A percentile compares a stretch with the other conserved stretches of the same genome.
These are phyloP conservation scores for Desoria tigrina DNA, from an alignment of 2,888 invertebrate species.

Conservation along the genomic window DNA sequence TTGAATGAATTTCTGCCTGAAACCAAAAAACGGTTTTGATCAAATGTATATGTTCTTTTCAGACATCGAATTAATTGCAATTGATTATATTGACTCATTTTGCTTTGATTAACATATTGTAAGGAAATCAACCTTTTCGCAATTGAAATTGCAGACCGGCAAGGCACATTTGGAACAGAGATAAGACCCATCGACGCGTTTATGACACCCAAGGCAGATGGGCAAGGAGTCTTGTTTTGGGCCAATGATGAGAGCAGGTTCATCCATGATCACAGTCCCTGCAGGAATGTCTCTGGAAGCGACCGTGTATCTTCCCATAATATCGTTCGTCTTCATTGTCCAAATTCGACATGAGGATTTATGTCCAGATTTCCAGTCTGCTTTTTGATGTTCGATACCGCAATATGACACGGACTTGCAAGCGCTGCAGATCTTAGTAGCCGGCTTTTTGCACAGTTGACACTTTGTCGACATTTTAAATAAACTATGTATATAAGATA, in stretches of 20 bases:
- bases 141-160: slow-evolving; percentile 50
- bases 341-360: slow-evolving; percentile 67
- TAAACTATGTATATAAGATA: too few species aligned
- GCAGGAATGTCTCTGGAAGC: slow-evolving; percentile 50
- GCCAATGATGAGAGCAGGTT: slow-evolving; percentile 48
- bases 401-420: slow-evolving; percentile 75
- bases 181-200: slow-evolving; percentile 36
- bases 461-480: slow-evolving; percentile 59
- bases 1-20: slow-evolving; percentile 33
- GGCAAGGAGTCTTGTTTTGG: slow-evolving; percentile 52
- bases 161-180: slow-evolving; percentile 50
- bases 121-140: slow-evolving; percentile 52
- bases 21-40: not conserved
- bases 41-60: not conserved
- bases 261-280: slow-evolving; percentile 51
- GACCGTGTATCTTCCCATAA: slow-evolving; percentile 49
- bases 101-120: not conserved
- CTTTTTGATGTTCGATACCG: slow-evolving; percentile 72
- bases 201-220: slow-evolving; percentile 50
- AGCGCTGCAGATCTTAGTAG: slow-evolving; percentile 71
- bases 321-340: slow-evolving; percentile 41
- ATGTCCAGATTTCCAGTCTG: slow-evolving; percentile 72
- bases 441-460: slow-evolving; percentile 66
- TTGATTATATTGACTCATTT: not conserved
- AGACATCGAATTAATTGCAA: too few species aligned